Evolutionary conservation across 2,888 invertebrate species (phyloP).

Genomic region (Phymatocera aterrima): DNA sequence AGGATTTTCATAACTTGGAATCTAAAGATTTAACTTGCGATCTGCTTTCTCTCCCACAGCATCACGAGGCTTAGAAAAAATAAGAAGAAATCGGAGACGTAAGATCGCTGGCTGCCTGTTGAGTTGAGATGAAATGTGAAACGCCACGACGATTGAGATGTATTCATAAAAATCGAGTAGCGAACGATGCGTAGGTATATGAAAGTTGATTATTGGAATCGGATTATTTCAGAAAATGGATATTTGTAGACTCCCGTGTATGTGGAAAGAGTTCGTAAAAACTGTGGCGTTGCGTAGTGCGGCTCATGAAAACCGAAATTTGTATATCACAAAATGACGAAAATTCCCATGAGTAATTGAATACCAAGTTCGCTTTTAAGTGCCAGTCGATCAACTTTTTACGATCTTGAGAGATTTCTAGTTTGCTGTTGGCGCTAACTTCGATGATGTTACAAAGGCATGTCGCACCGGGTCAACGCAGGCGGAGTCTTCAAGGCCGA

Average conservation of each 20-base stretch:
- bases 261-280: neutral
- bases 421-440: neutral
- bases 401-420: neutral
- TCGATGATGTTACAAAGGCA: neutral
- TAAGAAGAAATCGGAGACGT: too few species aligned
- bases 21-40: too few species aligned
- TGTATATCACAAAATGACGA: neutral
- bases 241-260: neutral
- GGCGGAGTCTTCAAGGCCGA: constrained; percentile 3
- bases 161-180: neutral
- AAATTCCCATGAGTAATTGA: neutral
- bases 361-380: neutral
- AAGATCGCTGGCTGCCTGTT: too few species aligned
- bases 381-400: neutral
- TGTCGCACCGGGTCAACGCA: constrained; percentile 14
- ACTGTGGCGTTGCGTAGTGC: neutral
- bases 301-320: neutral
- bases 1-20: too few species aligned
- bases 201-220: neutral
- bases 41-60: too few species aligned
- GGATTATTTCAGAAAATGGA: neutral
- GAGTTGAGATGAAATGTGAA: too few species aligned
- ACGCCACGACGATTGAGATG: neutral
- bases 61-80: too few species aligned
- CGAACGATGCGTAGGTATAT: neutral